Evolutionary conservation across 1,140 invertebrate genomes (phyloP).

Genomic region (Drosophila sulfurigaster): DNA sequence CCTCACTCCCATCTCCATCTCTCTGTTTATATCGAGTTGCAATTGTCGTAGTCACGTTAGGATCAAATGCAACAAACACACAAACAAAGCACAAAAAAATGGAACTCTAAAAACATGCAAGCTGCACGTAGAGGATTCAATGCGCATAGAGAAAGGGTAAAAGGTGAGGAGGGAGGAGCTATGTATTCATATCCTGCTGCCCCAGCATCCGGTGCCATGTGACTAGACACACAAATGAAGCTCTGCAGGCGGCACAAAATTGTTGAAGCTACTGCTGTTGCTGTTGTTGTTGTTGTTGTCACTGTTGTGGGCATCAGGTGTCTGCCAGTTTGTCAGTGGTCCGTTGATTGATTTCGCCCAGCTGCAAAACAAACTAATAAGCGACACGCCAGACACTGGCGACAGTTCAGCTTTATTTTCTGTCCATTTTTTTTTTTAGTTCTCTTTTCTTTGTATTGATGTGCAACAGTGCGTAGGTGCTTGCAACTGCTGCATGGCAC

Average conservation of each 20-base stretch:
- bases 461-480: conserved; percentile 77
- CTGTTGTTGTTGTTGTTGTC: too few relatives aligned
- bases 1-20: not conserved
- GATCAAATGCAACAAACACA: conserved; percentile 57
- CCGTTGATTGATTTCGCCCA: conserved; percentile 71
- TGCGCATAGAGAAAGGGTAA: not conserved
- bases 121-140: conserved; percentile 17
- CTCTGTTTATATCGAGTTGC: conserved; percentile 50
- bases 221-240: conserved; percentile 55
- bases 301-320: conserved; percentile 44
- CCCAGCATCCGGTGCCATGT: conserved; percentile 55
- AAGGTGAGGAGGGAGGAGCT: not conserved
- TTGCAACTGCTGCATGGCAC: conserved; percentile 31
- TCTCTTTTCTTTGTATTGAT: conserved; percentile 36
- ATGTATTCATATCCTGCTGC: conserved; percentile 70
- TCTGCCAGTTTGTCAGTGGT: conserved; percentile 46
- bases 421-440: not conserved
- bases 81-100: conserved; percentile 28
- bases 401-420: conserved; percentile 1
- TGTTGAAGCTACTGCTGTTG: not conserved
- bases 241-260: conserved; percentile 46
- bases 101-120: conserved; percentile 48
- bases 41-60: conserved; percentile 68
- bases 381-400: conserved; percentile 28
- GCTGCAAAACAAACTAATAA: conserved; percentile 79